Evolutionary conservation across 2,113 vertebrate genomes (phyloP), one percentile per base, ranked within the genome.

Genomic region (Cranoglanis bouderius): DNA sequence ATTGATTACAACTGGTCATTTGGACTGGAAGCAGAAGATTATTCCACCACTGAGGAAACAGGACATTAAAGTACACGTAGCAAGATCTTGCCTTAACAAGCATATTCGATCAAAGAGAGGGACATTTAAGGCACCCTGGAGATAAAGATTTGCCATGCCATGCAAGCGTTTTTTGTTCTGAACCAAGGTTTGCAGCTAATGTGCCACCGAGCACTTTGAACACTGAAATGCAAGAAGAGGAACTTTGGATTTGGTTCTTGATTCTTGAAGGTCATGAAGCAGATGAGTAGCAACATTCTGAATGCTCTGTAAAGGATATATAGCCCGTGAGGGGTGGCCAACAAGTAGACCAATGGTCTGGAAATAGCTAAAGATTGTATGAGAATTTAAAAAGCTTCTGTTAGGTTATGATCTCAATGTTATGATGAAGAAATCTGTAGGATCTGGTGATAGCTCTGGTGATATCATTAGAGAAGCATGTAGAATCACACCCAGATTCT

Each of bases 31-130:
- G 14, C 32, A 5, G 13, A 80, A 53, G 49, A 80, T 78, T 49
- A 49, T 78, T n/a, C 10, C 4, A 51, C 43, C 10, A 49, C 26
- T 32, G 77, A 80, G 24, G 29, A 80, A 80, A 78, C 75, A 51
- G 26, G 46, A 49, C 46, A 80, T 29, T 80, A 80, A 80, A 80
- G n/a, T n/a, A n/a, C n/a, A n/a, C n/a, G n/a, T 53, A 80, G 77
- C 2, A 6, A 8, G 49, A 32, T 51, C 46, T 80, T 51, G 77
- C 77, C 16, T n/a, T 80, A 80, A n/a, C 49, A n/a, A 32, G 74
- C 49, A 53, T 53, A 80, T 53, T 80, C 6, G 0, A 12, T 43
- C 40, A 46, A 46, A 77, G 40, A 12, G 40, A 77, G 26, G 40
- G 74, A 77, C 74, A 77, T 43, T 46, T 24, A 46, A 46, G 40